These are phyloP conservation scores for Drosophila watanabei DNA, from an alignment of 1,140 invertebrate genomes.

Conservation along the genomic window DNA sequence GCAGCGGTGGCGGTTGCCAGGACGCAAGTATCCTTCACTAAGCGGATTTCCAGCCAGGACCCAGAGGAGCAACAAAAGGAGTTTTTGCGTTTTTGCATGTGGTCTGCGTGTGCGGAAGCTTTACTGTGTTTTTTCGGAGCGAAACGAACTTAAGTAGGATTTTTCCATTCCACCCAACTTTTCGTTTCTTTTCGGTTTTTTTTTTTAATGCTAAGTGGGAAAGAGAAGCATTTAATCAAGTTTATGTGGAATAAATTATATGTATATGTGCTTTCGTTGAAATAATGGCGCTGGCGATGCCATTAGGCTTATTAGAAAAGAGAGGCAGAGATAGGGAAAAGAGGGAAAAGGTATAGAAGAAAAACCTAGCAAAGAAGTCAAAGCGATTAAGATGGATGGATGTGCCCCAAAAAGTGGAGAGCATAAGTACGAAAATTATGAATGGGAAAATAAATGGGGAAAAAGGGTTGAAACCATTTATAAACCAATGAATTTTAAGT, in stretches of 20 bases:
- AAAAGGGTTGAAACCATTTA: conserved; percentile 17
- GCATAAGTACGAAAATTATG: conserved; percentile 27
- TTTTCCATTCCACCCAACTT: conserved; percentile 10
- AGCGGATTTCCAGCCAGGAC: conserved; percentile 38
- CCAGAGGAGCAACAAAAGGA: conserved; percentile 26
- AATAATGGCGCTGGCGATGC: conserved; percentile 32
- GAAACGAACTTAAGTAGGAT: conserved; percentile 45
- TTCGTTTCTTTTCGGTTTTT: conserved; percentile 15
- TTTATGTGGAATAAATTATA: conserved; percentile 70
- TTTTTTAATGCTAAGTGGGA: conserved; percentile 46
- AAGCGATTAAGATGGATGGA: conserved; percentile 48
- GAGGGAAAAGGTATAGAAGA: background rate
- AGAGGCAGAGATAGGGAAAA: background rate
- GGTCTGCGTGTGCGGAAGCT: conserved; percentile 51
- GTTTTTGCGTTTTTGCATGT: conserved; percentile 49
- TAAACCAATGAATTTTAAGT: conserved; percentile 19
- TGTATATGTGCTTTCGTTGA: conserved; percentile 11
- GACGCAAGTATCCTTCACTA: conserved; percentile 33
- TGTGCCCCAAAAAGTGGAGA: conserved; percentile 14
- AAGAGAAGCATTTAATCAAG: conserved; percentile 71
- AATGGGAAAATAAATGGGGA: background rate
- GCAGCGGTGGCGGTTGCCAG: conserved; percentile 17
- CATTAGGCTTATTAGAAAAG: conserved; percentile 75
- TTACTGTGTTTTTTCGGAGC: conserved; percentile 15
- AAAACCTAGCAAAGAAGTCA: conserved; percentile 30